Evolutionary conservation across 2,113 vertebrate species (phyloP), one percentile per base, ranked within the genome.

Genomic region (Pseudolaguvia tuberculata): DNA sequence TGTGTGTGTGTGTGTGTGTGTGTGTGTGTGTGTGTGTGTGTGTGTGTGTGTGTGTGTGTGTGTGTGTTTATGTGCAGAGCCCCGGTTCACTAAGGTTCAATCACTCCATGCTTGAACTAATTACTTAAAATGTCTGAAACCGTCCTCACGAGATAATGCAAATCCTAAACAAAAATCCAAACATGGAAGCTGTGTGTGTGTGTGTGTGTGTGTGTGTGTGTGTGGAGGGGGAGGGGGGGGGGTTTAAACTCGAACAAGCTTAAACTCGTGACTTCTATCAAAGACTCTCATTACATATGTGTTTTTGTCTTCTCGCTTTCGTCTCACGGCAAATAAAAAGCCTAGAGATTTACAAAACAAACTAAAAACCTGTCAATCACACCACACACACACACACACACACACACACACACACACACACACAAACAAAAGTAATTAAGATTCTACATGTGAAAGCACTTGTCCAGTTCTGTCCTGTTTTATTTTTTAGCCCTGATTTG

Each of bases 121-220:
- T 67, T 61, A 52, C 15, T 14, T 8, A 59, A 48, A 51, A 29
- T 25, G 69, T 27, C 23, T 39, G 23, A 51, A 48, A n/a, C 21
- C 69, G 66, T 57, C 29, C 20, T 52, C n/a, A n/a, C 57, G 21
- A 57, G 58, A 42, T 51, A 42, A 63, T 57, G 55, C 69, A 66
- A 57, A 27, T 21, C 67, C 17, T 53, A 25, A 70, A 45, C 35
- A 20, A 14, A 53, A 29, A 66, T 63, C 23, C 42, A 56, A 66
- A 55, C 67, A 67, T 52, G n/a, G 20, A 15, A 50, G 23, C 21
- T 6, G 39, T 21, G 17, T 57, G n/a, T n/a, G n/a, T n/a, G n/a
- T n/a, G n/a, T n/a, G n/a, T n/a, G n/a, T n/a, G n/a, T n/a, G n/a
- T n/a, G n/a, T n/a, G n/a, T n/a, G n/a, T n/a, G n/a, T n/a, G n/a